Evolutionary conservation across 2,888 invertebrate species (phyloP).

Genomic region (Zhengitettix transpicula): DNA sequence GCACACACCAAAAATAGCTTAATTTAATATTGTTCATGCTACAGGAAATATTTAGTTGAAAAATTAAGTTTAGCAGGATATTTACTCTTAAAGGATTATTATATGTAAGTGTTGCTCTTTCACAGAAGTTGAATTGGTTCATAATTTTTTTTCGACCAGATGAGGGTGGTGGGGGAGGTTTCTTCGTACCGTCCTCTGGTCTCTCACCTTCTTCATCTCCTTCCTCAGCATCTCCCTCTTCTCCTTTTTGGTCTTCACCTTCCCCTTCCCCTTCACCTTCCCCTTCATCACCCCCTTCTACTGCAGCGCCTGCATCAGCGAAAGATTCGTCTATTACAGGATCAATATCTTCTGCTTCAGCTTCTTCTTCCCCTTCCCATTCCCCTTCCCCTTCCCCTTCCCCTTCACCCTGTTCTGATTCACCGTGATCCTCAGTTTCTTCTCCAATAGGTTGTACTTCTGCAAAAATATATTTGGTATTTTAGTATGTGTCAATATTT

Average conservation of each 20-base stretch:
- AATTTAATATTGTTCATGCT: too few relatives aligned
- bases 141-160: conserved; percentile 51
- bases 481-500: background rate
- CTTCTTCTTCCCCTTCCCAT: background rate
- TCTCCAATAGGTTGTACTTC: conserved; percentile 16
- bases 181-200: too few relatives aligned
- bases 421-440: conserved; percentile 21
- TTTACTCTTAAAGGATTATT: conserved; percentile 53
- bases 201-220: too few relatives aligned
- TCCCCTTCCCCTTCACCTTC: too few relatives aligned
- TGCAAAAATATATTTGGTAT: conserved; percentile 5
- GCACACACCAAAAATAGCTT: too few relatives aligned
- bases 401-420: conserved; percentile 16
- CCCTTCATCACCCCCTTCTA: too few relatives aligned
- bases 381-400: conserved; percentile 8
- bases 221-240: too few relatives aligned
- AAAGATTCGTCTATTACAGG: background rate
- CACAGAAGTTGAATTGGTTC: conserved; percentile 91
- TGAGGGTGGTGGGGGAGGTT: conserved; percentile 9
- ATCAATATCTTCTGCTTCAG: conserved; percentile 17
- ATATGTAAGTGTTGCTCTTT: conserved; percentile 76
- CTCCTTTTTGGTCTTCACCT: too few relatives aligned
- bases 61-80: too few relatives aligned
- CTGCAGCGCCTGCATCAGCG: background rate
- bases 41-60: too few relatives aligned